Evolutionary conservation across 2,888 invertebrate species (phyloP), one percentile per base, ranked within the genome.

Genomic region (Ischnura elegans): DNA sequence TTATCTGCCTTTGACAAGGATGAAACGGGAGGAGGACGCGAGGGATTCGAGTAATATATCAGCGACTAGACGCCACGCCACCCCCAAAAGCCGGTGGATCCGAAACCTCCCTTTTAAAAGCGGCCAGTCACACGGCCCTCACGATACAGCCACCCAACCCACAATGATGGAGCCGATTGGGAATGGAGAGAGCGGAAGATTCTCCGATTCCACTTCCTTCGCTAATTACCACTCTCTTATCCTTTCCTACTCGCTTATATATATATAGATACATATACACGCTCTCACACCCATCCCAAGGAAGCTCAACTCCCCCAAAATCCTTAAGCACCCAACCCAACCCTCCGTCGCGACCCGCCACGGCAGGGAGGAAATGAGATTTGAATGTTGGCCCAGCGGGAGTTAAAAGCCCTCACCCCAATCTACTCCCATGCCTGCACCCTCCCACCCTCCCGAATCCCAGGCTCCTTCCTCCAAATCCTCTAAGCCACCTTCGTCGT

Each of bases 331-430:
- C 85, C 36, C 85, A 36, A 2, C 43, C 85, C 42, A 13, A 21
- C 42, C 86, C 46, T 46, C 25, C 45, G 10, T 19, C 25, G n/a
- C 45, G 45, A 45, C 45, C 86, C 86, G 76, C 66, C 93, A 42
- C 29, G 66, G 93, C n/a, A 94, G 94, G 90, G 94, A 94, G 94
- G 94, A 94, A 94, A 94, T 94, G 94, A 94, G 94, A 94, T 94
- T 94, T 94, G 94, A 94, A 94, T 94, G 94, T 93, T 94, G 94
- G 93, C 94, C 94, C 94, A 94, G 86, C 94, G 94, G 94, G 94
- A 90, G 61, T 90, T 90, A 61, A 55, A 86, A 66, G 46, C 43
- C n/a, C 45, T 43, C 76, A 45, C 16, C 66, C 61, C 42, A 1
- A 10, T 1, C 13, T 25, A 10, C 61, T 5, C n/a, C n/a, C n/a